phyloP scores from a whole-genome alignment of 2,888 invertebrate species.

The Hedya salicella region DNA sequence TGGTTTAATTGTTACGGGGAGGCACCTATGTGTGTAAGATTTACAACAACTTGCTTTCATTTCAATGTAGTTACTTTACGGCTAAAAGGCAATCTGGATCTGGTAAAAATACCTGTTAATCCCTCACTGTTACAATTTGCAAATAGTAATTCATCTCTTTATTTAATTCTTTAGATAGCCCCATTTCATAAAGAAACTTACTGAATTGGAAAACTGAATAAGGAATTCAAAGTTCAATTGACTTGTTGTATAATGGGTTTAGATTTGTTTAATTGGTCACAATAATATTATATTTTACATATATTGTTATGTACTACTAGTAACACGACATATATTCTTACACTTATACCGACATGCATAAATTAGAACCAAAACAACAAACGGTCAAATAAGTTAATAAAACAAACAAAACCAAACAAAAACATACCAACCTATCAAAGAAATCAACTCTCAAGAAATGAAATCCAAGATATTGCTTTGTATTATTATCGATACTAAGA shows the following conservation, averaged over 20 bases:
- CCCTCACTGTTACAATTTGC: constrained; percentile 41
- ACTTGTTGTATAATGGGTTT: constrained; percentile 53
- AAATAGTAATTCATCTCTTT: constrained; percentile 20
- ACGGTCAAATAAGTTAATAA: constrained; percentile 75
- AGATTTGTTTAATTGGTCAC: constrained; percentile 42
- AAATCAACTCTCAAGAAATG: constrained; percentile 51
- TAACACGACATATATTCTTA: constrained; percentile 58
- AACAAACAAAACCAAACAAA: constrained; percentile 74
- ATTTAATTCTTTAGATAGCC: constrained; percentile 7
- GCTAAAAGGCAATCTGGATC: constrained; percentile 24
- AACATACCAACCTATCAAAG: constrained; percentile 66
- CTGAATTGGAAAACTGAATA: constrained; percentile 37
- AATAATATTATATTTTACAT: constrained; percentile 40
- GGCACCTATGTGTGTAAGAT: constrained; percentile 33
- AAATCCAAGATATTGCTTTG: constrained; percentile 38
- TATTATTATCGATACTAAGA: constrained; percentile 38
- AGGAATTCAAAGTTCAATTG: constrained; percentile 54
- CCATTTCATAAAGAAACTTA: constrained; percentile 12
- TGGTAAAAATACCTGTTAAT: constrained; percentile 26
- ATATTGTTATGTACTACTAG: constrained; percentile 42
- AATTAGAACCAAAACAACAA: constrained; percentile 74
- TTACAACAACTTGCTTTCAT: constrained; percentile 9
- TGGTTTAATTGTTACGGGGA: constrained; percentile 11
- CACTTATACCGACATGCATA: constrained; percentile 63
- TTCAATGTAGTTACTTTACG: constrained; percentile 6